A percentile compares a stretch with the other conserved stretches of the same genome.
Conservation (phyloP, 2,797 vertebrate species). For the Alcedo quadribrachys region DNA sequence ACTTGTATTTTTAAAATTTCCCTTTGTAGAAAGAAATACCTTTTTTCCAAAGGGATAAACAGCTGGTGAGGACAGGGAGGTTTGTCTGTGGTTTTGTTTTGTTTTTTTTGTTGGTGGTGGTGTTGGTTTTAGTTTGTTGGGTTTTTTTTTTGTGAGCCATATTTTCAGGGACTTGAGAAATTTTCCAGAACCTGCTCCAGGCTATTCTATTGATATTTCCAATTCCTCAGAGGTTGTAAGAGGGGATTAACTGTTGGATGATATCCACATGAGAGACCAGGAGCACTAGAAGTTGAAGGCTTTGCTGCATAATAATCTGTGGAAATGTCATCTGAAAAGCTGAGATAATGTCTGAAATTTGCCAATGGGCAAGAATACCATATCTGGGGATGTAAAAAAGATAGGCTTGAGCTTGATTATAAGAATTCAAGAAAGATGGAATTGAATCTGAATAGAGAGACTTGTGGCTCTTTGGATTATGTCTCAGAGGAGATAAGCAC, state of each 20-base stretch:
- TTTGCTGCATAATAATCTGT: constrained; percentile 52
- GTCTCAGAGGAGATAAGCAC: constrained; percentile 26
- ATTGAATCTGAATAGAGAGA: constrained; percentile 39
- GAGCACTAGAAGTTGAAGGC: constrained; percentile 38
- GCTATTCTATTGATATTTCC: constrained; percentile 48
- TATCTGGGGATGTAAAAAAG: constrained; percentile 54
- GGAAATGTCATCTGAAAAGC: constrained; percentile 70
- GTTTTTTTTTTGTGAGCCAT: background rate
- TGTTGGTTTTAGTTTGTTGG: too few relatives aligned
- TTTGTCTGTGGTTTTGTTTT: background rate
- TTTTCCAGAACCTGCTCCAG: constrained; percentile 58
- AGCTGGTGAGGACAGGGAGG: background rate
- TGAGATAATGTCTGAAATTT: constrained; percentile 72
- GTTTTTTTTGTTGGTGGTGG: too few relatives aligned
- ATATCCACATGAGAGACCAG: constrained; percentile 22
- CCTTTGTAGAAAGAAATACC: background rate
- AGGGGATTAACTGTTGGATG: constrained; percentile 53
- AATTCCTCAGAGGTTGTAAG: constrained; percentile 37
- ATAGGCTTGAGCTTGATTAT: constrained; percentile 44
- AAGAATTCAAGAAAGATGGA: constrained; percentile 38
- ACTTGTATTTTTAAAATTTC: background rate
- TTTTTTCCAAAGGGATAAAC: background rate
- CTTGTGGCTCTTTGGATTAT: constrained; percentile 14
- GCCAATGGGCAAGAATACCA: constrained; percentile 50
- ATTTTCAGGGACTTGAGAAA: constrained; percentile 41